Conservation (phyloP, 2,797 vertebrate genomes). For the Amblyopsis hoosieri region DNA sequence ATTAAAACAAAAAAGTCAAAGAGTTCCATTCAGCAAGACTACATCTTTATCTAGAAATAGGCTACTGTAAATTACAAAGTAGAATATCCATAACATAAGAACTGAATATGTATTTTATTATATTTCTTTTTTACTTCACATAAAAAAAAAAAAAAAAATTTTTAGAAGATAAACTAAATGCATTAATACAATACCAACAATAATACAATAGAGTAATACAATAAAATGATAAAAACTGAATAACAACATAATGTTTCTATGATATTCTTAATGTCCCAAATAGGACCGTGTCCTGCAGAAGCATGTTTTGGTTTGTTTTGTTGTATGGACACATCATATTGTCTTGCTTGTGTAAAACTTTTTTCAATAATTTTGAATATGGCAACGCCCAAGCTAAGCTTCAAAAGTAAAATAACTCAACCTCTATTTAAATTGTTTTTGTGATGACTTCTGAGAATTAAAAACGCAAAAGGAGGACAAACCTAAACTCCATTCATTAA, state of each 20-base stretch:
- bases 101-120: slow-evolving; percentile 15
- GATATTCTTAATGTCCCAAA: not conserved
- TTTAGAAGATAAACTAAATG: slow-evolving; percentile 43
- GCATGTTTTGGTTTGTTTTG: not conserved
- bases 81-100: slow-evolving; percentile 48
- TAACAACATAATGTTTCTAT: slow-evolving; percentile 28
- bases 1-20: not conserved
- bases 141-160: slow-evolving; percentile 42
- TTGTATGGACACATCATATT: slow-evolving; percentile 13
- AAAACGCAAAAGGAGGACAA: slow-evolving; percentile 64
- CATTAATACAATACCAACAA: slow-evolving; percentile 42
- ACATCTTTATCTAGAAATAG: slow-evolving; percentile 72
- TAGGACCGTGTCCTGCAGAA: slow-evolving; percentile 5
- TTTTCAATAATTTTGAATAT: no score
- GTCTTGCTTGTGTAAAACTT: not conserved
- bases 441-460: slow-evolving; percentile 24
- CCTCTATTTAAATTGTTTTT: not conserved
- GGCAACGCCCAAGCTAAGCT: not conserved
- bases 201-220: slow-evolving; percentile 34
- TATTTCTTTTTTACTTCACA: slow-evolving; percentile 31
- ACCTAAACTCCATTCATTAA: slow-evolving; percentile 25
- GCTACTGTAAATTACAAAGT: slow-evolving; percentile 31
- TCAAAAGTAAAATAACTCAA: not conserved
- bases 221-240: slow-evolving; percentile 51
- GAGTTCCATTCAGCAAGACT: not conserved